Percentiles rank a stretch among this genome's conserved stretches.
Evolutionary conservation across 2,888 invertebrate genomes (phyloP).

Genomic region (Sthenelais limicola): DNA sequence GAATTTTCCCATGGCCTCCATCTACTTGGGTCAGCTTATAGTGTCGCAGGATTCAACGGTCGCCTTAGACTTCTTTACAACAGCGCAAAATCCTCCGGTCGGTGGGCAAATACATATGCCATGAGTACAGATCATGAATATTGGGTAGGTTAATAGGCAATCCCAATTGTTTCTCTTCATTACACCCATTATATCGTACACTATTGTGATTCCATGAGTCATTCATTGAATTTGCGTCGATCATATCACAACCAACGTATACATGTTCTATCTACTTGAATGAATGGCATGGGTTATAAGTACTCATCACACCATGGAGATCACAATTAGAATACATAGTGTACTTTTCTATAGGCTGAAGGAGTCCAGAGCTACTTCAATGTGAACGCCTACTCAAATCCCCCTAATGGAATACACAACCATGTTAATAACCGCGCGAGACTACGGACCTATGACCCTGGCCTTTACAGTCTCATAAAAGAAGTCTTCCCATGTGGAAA

Average conservation of each 20-base stretch:
- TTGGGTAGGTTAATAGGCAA: conserved; percentile 17
- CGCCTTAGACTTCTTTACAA: conserved; percentile 49
- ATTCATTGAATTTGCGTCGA: too few relatives aligned
- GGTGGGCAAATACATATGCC: conserved; percentile 56
- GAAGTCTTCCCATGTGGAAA: conserved; percentile 56
- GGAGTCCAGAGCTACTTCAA: conserved; percentile 56
- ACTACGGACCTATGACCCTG: conserved; percentile 53
- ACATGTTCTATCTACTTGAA: too few relatives aligned
- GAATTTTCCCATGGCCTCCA: conserved; percentile 57
- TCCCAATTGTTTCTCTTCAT: background rate
- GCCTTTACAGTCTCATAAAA: conserved; percentile 51
- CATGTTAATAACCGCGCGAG: conserved; percentile 53
- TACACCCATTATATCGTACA: too few relatives aligned
- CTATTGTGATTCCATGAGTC: conserved; percentile 1
- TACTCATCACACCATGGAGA: too few relatives aligned
- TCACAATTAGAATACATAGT: too few relatives aligned
- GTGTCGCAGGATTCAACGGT: conserved; percentile 52
- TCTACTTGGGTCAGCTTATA: conserved; percentile 54
- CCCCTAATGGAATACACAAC: conserved; percentile 53
- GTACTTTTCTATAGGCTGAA: conserved; percentile 53
- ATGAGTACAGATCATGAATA: conserved; percentile 53
- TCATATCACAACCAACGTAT: background rate
- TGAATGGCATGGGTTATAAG: too few relatives aligned
- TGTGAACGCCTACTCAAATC: conserved; percentile 50
- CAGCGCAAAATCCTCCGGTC: conserved; percentile 48